Evolutionary conservation across 1,140 invertebrate species (phyloP).

Genomic region (Lepidotrigona ventralis): DNA sequence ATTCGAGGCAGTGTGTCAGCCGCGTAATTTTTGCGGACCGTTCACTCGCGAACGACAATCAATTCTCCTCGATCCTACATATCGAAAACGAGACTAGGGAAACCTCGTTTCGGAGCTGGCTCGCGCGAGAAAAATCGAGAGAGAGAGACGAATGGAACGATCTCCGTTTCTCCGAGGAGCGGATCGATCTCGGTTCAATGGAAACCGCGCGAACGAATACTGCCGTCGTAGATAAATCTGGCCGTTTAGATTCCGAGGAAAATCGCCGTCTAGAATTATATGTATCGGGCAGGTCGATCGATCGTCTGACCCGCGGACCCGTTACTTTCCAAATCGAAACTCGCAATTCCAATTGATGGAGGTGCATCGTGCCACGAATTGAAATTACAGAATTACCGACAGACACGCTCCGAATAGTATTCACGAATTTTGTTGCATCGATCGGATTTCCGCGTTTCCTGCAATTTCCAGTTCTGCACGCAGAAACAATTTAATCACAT

Average conservation of each 20-base stretch:
- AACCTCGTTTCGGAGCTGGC: too few relatives aligned
- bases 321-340: slow-evolving; percentile 39
- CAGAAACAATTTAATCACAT: too few relatives aligned
- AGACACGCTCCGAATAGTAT: too few relatives aligned
- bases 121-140: background rate
- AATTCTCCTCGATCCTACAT: slow-evolving; percentile 16
- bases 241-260: background rate
- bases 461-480: too few relatives aligned
- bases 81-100: slow-evolving; percentile 28
- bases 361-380: background rate
- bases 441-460: too few relatives aligned
- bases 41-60: slow-evolving; percentile 13
- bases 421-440: too few relatives aligned
- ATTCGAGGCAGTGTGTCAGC: slow-evolving; percentile 45
- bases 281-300: slow-evolving; percentile 19
- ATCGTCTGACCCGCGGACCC: slow-evolving; percentile 1
- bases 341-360: background rate
- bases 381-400: background rate
- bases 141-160: background rate
- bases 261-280: background rate
- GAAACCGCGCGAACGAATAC: background rate
- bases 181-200: background rate
- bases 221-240: background rate
- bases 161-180: too few relatives aligned
- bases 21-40: slow-evolving; percentile 13